Percentiles rank a stretch among this genome's conserved stretches.
Evolutionary conservation across 2,797 vertebrate genomes (phyloP).

Genomic region (Propithecus deckenii): DNA sequence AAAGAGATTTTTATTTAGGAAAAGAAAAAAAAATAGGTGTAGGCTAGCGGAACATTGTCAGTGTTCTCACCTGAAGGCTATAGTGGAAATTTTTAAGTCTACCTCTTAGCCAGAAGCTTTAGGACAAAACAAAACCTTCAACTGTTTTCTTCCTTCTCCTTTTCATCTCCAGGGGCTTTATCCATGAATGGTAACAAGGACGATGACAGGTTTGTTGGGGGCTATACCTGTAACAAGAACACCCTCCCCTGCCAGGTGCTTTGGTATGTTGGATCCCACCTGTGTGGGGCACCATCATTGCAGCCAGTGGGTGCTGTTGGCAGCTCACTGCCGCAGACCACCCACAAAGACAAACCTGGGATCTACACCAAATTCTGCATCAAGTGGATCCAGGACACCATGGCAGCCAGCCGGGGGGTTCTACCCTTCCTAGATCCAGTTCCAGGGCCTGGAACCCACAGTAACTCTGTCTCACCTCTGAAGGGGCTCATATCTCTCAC

Average conservation of each 20-base stretch:
- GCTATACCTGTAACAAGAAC: constrained; percentile 83
- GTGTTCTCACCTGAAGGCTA: background rate
- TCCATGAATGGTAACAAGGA: constrained; percentile 65
- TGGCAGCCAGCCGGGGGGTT: constrained; percentile 62
- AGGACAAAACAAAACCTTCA: background rate
- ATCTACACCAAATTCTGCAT: constrained; percentile 88
- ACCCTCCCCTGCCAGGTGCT: constrained; percentile 85
- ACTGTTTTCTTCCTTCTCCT: background rate
- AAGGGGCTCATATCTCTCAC: background rate
- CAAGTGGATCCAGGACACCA: constrained; percentile 88
- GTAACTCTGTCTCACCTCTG: background rate
- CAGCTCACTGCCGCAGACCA: constrained; percentile 85
- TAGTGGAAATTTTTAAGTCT: background rate
- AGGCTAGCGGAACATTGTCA: background rate
- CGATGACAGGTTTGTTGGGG: constrained; percentile 85
- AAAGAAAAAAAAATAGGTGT: background rate
- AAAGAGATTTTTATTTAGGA: background rate
- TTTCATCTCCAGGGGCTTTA: constrained; percentile 70
- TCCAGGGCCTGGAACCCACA: background rate
- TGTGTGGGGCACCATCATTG: constrained; percentile 79
- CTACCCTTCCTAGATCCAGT: background rate
- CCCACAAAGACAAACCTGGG: constrained; percentile 85
- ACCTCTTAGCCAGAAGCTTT: background rate
- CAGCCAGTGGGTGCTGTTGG: constrained; percentile 84
- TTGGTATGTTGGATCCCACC: constrained; percentile 85